Percentiles rank a stretch among this genome's conserved stretches.
Conservation (phyloP, 2,113 vertebrate species). For the Periophthalmodon schlosseri region DNA sequence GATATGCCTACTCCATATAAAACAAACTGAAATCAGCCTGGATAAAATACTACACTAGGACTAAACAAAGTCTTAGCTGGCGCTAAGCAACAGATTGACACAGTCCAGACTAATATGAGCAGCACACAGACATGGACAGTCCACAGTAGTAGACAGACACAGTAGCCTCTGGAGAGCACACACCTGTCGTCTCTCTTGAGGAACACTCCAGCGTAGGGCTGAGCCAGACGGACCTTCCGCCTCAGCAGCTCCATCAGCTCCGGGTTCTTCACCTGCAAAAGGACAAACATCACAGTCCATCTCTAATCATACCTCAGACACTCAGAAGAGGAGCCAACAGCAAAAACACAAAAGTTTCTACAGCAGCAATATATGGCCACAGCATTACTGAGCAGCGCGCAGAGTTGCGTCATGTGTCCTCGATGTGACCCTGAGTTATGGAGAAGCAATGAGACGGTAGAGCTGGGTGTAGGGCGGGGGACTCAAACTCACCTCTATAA, state of each 20-base stretch:
- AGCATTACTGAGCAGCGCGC: neutral
- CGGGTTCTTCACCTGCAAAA: slow-evolving; percentile 89
- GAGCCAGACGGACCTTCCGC: slow-evolving; percentile 92
- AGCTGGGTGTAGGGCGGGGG: neutral
- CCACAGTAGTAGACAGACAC: too few species aligned
- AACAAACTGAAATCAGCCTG: too few species aligned
- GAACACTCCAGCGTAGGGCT: slow-evolving; percentile 96
- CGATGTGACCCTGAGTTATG: neutral
- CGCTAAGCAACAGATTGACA: too few species aligned
- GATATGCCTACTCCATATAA: too few species aligned
- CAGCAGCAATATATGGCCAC: neutral
- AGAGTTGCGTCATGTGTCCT: slow-evolving; percentile 5
- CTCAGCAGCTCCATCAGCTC: slow-evolving; percentile 90
- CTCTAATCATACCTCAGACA: too few species aligned
- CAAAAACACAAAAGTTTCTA: neutral
- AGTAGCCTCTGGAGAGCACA: slow-evolving; percentile 32
- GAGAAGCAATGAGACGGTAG: neutral
- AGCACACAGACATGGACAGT: neutral
- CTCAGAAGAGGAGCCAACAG: too few species aligned
- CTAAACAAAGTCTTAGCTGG: too few species aligned
- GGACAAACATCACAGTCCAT: neutral
- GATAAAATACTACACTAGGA: too few species aligned
- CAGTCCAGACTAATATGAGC: neutral
- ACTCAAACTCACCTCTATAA: slow-evolving; percentile 86
- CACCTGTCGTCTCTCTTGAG: slow-evolving; percentile 94